Evolutionary conservation across 2,113 vertebrate genomes (phyloP).

Genomic region (Carettochelys insculpta): DNA sequence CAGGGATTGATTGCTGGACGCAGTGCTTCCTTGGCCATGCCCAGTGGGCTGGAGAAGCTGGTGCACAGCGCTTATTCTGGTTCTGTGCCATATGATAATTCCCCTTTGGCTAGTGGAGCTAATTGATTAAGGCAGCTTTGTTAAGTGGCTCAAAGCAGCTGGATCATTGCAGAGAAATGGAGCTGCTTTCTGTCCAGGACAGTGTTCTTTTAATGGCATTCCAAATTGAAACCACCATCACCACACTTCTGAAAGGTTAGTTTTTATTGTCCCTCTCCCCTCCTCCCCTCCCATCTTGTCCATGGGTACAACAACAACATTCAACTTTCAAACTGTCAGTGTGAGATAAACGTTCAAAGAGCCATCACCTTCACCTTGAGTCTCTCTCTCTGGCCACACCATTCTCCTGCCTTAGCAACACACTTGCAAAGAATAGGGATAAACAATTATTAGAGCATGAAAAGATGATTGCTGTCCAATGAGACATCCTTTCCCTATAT

Average conservation of each 20-base stretch:
- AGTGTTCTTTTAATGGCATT: background rate
- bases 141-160: background rate
- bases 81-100: background rate
- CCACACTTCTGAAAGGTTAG: background rate
- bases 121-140: background rate
- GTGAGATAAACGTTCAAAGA: background rate
- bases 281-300: background rate
- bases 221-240: background rate
- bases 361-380: background rate
- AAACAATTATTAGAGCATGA: background rate
- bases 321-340: background rate
- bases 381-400: background rate
- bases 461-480: background rate
- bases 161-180: background rate
- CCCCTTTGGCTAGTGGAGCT: background rate
- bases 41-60: background rate
- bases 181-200: background rate
- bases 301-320: background rate
- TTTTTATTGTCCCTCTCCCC: background rate
- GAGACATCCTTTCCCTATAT: background rate
- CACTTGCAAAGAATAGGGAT: slow-evolving; percentile 4
- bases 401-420: background rate
- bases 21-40: background rate
- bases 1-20: background rate
- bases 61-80: background rate